These are phyloP conservation scores for Girardia tigrina DNA, from an alignment of 2,888 invertebrate species.

Conservation along the genomic window DNA sequence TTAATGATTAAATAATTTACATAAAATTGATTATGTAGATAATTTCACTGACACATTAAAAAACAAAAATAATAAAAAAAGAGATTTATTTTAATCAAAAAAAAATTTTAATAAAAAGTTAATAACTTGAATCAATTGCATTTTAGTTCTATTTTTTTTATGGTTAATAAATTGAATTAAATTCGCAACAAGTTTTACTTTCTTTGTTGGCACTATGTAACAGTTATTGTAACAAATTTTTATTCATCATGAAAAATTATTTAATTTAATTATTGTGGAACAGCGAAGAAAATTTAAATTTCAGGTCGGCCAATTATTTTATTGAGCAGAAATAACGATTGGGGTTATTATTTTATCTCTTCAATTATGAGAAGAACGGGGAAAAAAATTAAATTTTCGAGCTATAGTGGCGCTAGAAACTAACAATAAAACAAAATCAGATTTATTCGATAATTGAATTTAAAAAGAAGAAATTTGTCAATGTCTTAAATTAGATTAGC, in stretches of 20 bases:
- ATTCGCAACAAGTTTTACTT: constrained; percentile 1
- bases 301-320: constrained; percentile 23
- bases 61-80: neutral
- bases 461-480: constrained; percentile 23
- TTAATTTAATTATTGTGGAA: constrained; percentile 19
- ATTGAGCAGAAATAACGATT: constrained; percentile 23
- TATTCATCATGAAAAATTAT: constrained; percentile 23
- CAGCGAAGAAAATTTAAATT: constrained; percentile 8
- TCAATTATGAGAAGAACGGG: constrained; percentile 23
- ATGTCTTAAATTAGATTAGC: constrained; percentile 23
- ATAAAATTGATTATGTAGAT: neutral
- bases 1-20: neutral
- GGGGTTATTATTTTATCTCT: constrained; percentile 23
- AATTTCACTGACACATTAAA: neutral
- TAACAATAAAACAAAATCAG: constrained; percentile 23
- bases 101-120: neutral
- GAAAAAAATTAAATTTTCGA: constrained; percentile 23
- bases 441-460: constrained; percentile 23
- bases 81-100: neutral
- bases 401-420: constrained; percentile 23
- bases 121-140: neutral
- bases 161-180: constrained; percentile 11
- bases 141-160: neutral
- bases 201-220: constrained; percentile 23
- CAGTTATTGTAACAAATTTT: constrained; percentile 15